Conservation (phyloP, 2,797 vertebrate genomes). For the Sebastes itinus region DNA sequence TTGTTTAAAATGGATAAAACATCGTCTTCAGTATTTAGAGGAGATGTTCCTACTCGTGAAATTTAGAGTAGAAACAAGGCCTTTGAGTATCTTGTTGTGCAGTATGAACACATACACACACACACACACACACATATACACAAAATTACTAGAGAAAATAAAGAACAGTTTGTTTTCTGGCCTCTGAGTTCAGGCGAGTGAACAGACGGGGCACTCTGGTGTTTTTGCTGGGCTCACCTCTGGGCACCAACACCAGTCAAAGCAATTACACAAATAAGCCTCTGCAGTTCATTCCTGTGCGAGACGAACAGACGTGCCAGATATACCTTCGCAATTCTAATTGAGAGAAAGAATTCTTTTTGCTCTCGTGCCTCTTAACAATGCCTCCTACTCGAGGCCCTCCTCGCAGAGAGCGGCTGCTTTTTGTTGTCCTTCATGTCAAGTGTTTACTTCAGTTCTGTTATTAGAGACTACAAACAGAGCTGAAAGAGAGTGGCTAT, state of each 20-base stretch:
- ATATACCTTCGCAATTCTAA: slow-evolving; percentile 51
- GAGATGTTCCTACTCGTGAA: background rate
- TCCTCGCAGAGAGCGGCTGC: slow-evolving; percentile 2
- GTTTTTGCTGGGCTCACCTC: slow-evolving; percentile 45
- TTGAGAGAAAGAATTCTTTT: slow-evolving; percentile 68
- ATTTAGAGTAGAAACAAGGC: background rate
- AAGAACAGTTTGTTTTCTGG: background rate
- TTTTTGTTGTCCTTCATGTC: slow-evolving; percentile 29
- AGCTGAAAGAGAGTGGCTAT: background rate
- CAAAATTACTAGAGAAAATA: background rate
- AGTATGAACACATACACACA: background rate
- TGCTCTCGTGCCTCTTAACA: slow-evolving; percentile 42
- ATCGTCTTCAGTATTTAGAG: background rate
- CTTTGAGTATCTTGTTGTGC: background rate
- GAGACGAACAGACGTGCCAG: slow-evolving; percentile 41
- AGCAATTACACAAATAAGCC: slow-evolving; percentile 66
- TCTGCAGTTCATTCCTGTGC: slow-evolving; percentile 58
- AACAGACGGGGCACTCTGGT: slow-evolving; percentile 34
- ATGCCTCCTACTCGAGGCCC: slow-evolving; percentile 35
- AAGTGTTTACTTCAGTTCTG: slow-evolving; percentile 27
- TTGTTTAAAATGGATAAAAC: background rate
- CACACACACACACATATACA: background rate
- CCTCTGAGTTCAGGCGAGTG: slow-evolving; percentile 4
- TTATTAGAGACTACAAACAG: slow-evolving; percentile 8
- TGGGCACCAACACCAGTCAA: slow-evolving; percentile 48